Base-by-base conservation (phyloP, 2,888 invertebrate genomes). In the Amorpha juglandis region DNA sequence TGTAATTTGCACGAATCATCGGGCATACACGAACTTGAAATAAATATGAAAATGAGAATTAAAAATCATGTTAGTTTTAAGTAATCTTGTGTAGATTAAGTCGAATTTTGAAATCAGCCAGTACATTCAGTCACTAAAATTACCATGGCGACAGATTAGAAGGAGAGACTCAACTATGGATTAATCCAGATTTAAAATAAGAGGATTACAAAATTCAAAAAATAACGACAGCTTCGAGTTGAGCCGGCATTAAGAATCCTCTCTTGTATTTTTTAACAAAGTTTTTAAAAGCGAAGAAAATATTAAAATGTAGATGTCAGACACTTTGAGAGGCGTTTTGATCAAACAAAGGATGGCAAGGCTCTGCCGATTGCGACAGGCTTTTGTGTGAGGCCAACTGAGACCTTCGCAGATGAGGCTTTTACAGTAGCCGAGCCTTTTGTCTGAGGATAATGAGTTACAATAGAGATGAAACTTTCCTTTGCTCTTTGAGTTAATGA, bases 291-390 rank as follows among this genome's bases (percentile, higher is more conserved):
- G 67, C 74, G 72, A 42, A 19, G 80, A 79, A 83, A 85, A 85
- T 87, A 88, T 89, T 88, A 90, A 89, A 66, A 62, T 87, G 88
- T 87, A 87, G 87, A 87, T 88, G 89, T 88, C 84, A 72, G 82
- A 88, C 87, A 87, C 82, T 84, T 79, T 77, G 75, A 74, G 51
- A 84, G 82, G 85, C 83, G 42, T 84, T 83, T 85, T 81, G 78
- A 78, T 71, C 71, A 71, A 69, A 83, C 86, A 89, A 88, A 88
- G 89, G 80, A 82, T 80, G 84, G 84, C 83, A 81, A 76, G 75
- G 84, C 83, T 82, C 80, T 77, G 75, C 71, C 71, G 72, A 73
- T 74, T 74, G 73, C 74, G 52, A 70, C 69, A 63, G 66, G 69
- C 78, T 72, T 74, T 78, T 78, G 77, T 78, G 69, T 68, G 66